These are phyloP conservation scores for Scortum barcoo DNA, from an alignment of 2,113 vertebrate species.

Conservation along the genomic window DNA sequence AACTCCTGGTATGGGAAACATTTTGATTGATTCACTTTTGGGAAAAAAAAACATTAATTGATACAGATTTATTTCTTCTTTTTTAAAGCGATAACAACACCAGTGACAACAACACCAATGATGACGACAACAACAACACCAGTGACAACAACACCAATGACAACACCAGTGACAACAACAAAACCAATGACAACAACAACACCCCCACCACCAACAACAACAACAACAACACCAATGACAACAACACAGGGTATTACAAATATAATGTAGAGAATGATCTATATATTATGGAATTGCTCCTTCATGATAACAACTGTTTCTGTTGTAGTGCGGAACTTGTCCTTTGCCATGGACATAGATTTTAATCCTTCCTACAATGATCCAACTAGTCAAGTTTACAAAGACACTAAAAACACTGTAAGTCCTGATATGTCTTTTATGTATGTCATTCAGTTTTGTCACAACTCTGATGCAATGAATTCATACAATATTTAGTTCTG, in stretches of 20 bases:
- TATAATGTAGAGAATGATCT: background rate
- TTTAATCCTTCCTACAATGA: background rate
- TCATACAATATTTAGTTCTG: background rate
- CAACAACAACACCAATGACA: background rate
- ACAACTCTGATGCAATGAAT: background rate
- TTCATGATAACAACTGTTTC: background rate
- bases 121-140: too few relatives aligned
- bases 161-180: background rate
- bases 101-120: background rate
- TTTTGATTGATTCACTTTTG: too few relatives aligned
- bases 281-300: background rate
- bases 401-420: background rate
- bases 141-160: background rate
- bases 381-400: accelerated
- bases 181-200: background rate
- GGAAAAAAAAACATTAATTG: too few relatives aligned
- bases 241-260: background rate
- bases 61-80: too few relatives aligned
- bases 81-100: too few relatives aligned
- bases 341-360: background rate
- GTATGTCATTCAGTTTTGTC: background rate
- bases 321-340: background rate
- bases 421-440: conserved; percentile 1
- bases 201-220: background rate
- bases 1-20: too few relatives aligned